Base-by-base conservation (phyloP, 2,797 vertebrate species). In the Girardinus metallicus region DNA sequence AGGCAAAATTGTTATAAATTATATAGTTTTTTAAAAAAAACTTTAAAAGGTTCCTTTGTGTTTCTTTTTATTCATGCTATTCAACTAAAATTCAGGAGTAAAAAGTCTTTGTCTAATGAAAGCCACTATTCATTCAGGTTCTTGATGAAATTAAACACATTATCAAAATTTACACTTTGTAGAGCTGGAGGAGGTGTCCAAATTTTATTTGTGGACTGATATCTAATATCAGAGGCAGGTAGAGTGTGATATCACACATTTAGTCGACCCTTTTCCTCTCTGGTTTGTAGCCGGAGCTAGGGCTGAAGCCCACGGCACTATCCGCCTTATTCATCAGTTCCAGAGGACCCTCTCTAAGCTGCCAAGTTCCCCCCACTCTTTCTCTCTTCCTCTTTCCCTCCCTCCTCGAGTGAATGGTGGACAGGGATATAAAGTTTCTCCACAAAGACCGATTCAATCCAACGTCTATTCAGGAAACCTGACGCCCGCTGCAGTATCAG, bases 401-500 rank as follows among this genome's bases (percentile, higher is more conserved):
- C 80, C 85, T 53, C 83, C 85, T 83, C 84, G 49, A 87, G 89
- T 93, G 93, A 95, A 94, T 94, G 87, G 93, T 90, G 93, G 93
- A 94, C 95, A 96, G 95, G 96, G 96, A 97, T 97, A 97, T 97
- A 96, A 95, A 94, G 97, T 98, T 97, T 97, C 95, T 91, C 95
- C 96, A 97, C 97, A 97, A 98, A 98, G 96, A 94, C 90, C 95
- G 95, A 96, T 96, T 97, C 96, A 97, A 95, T 96, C 85, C 93
- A 91, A 85, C 92, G 93, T 95, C 93, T 96, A 93, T 84, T 93
- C 91, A 87, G 90, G 96, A 97, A 97, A 97, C 94, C 95, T 91
- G 96, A 97, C 93, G 96, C 96, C 93, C 88, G 93, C 87, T 84
- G 94, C 95, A 95, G 96, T 96, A 96, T 97, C 96, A 77, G 90